Base-by-base conservation (phyloP, 2,113 vertebrate species). In the Prionailurus bengalensis region DNA sequence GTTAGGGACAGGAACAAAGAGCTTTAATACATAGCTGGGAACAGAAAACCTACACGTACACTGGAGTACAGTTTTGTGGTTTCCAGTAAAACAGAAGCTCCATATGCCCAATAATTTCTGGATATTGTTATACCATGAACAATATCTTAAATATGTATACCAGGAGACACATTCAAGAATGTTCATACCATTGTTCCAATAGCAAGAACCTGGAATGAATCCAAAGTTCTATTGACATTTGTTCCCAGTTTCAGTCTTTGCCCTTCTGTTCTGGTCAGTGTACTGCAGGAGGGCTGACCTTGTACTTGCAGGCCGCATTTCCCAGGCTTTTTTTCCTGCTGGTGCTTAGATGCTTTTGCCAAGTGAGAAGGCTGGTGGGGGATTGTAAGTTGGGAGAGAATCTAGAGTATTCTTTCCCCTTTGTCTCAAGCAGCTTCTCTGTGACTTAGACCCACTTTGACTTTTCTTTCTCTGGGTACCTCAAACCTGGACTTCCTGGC, bases 371-470 rank as follows among this genome's bases (percentile, higher is more conserved):
- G 27, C 48, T 86, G 14, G 33, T 23, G 45, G 17, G 33, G 13
- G 5, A 15, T 13, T 19, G 4, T 1, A 80, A 27, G 16, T 7
- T 81, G 45, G 53, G 13, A 48, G n/a, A 48, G 17, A 76, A 7
- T 42, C 27, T 10, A 21, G 3, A 1, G 1, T 73, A 1, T 4
- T 42, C 51, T 55, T 78, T 42, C 39, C 31, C 6, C 17, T 78
- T 33, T 53, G 17, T 61, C 27, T 39, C 3, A 27, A n/a, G 55
- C 8, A 36, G 58, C 74, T 58, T 7, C 55, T 36, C 31, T 27
- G 9, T 0, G 13, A 66, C 15, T 70, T 3, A 11, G 42, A n/a
- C 11, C 0, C 4, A 63, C 7, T 4, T 55, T 58, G n/a, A 12
- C 61, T 55, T 66, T 17, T 15, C 19, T 61, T 33, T 90, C 42